Evolutionary conservation across 2,797 vertebrate species (phyloP), one percentile per base, ranked within the genome.

Genomic region (Coranthus polyacanthus): DNA sequence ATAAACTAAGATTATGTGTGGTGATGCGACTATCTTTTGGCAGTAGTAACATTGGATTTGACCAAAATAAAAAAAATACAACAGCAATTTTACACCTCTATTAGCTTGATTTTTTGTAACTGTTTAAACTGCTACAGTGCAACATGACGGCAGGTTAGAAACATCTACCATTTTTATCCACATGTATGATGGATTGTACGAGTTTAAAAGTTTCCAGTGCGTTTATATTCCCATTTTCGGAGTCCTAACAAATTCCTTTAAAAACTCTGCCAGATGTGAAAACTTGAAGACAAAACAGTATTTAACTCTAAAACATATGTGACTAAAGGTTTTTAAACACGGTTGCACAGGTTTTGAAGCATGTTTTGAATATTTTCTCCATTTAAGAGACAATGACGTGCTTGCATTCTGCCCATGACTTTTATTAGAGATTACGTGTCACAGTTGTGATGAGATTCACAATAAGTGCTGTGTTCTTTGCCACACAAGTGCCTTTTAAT

Each of bases 401-500:
- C 6, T 38, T 6, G 24, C 18, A 17, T 4, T 41, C 42, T 39
- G 43, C 17, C 36, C 55, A 42, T 2, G 12, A 2, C n/a, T 39
- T 16, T 41, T 42, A 26, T 49, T 22, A 13, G 10, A 38, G 2
- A 5, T 50, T 47, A 12, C 1, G 26, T 39, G 12, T 58, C 56
- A 43, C 43, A 32, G 54, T 50, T 63, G 29, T 44, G 50, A 54
- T 16, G 11, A 75, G 37, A 50, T 77, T 61, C 29, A n/a, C 6
- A 52, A 18, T 4, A 8, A 52, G 37, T 59, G 16, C 36, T 50
- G 11, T 22, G 15, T 65, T 68, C 2, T 13, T 43, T 0, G 12
- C 37, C 32, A 62, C 32, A 52, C 5, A 81, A 77, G 83, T 89
- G 87, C 81, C 84, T 85, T 81, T 38, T 45, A 8, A 44, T 36